A percentile compares a stretch with the other conserved stretches of the same genome.
Evolutionary conservation across 2,113 vertebrate genomes (phyloP).

Genomic region (Dendrocopos noguchii): DNA sequence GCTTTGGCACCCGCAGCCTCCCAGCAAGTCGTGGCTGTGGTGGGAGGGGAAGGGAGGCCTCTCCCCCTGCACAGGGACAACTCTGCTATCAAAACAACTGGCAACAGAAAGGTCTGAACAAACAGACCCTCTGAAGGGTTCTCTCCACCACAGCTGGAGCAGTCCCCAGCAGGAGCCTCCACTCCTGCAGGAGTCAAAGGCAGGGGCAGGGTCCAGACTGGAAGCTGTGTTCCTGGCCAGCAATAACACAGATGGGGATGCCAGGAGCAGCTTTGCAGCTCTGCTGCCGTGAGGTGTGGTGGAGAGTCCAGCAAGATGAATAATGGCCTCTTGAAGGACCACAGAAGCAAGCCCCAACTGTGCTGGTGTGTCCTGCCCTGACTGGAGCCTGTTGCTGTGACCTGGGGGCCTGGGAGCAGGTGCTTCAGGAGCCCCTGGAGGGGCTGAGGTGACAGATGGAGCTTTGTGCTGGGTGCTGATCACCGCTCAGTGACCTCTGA

Average conservation of each 20-base stretch:
- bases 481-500: not conserved
- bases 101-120: not conserved
- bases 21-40: not conserved
- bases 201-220: slow-evolving; percentile 58
- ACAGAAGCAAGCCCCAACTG: not conserved
- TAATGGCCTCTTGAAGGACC: not conserved
- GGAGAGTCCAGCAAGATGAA: not conserved
- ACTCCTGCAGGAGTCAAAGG: slow-evolving; percentile 14
- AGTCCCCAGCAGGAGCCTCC: slow-evolving; percentile 35
- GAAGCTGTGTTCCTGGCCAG: slow-evolving; percentile 48
- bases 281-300: not conserved
- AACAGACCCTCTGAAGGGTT: not conserved
- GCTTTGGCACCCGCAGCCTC: not conserved
- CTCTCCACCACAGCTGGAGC: not conserved
- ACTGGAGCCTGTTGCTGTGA: fast-evolving
- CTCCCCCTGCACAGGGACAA: not conserved
- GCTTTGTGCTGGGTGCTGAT: not conserved
- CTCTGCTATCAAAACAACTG: not conserved
- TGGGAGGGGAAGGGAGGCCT: not conserved
- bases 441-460: not conserved
- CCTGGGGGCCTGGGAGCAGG: not conserved
- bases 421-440: not conserved
- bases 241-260: slow-evolving; percentile 45
- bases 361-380: not conserved
- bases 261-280: slow-evolving; percentile 23